Conservation (phyloP, 2,797 vertebrate species). For the Cyprinella venusta region DNA sequence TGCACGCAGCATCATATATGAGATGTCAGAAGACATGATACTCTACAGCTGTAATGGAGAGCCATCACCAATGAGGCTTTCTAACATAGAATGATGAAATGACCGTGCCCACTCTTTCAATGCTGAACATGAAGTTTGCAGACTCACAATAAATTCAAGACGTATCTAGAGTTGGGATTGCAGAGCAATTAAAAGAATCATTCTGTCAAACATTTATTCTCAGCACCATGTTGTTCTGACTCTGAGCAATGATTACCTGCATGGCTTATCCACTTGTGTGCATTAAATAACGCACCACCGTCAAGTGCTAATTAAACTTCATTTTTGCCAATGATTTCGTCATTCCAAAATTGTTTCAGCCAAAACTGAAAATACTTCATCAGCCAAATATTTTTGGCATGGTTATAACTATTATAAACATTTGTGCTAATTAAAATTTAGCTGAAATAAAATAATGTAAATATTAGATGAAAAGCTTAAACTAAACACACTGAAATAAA, state of each 20-base stretch:
- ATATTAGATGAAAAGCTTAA: background rate
- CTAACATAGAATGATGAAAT: conserved; percentile 22
- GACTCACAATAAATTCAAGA: background rate
- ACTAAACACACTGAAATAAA: no score
- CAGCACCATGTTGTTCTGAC: background rate
- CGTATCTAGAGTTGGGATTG: background rate
- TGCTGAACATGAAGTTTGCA: background rate
- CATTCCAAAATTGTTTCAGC: background rate
- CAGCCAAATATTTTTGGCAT: background rate
- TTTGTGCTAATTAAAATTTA: background rate
- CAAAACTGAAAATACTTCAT: background rate
- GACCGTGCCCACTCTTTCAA: background rate
- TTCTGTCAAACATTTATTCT: background rate
- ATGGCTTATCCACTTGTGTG: background rate
- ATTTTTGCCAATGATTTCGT: background rate
- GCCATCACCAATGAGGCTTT: background rate
- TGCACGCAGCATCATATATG: background rate
- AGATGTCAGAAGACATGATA: conserved; percentile 2
- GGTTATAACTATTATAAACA: background rate
- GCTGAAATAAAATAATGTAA: background rate
- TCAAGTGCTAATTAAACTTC: background rate
- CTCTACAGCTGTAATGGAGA: background rate
- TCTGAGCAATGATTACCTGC: background rate
- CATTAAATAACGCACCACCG: background rate
- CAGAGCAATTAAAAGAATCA: background rate